Conservation (phyloP, 2,113 vertebrate genomes). For the Eptesicus fuscus region DNA sequence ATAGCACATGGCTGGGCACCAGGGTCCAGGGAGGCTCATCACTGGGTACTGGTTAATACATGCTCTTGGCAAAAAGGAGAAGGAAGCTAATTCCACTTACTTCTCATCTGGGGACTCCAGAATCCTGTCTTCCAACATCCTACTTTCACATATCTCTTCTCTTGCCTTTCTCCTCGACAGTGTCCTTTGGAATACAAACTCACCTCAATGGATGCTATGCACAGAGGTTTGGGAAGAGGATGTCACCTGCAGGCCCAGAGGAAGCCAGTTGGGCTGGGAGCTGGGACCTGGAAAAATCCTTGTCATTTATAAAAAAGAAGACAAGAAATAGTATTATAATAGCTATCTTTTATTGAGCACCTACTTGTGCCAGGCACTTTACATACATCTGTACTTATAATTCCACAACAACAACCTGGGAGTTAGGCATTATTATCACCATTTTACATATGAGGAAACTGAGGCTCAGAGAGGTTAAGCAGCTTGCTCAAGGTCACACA, state of each 20-base stretch:
- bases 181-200: background rate
- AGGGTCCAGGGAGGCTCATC: background rate
- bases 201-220: background rate
- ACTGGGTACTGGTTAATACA: background rate
- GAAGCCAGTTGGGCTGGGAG: background rate
- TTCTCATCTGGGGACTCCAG: background rate
- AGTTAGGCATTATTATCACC: constrained; percentile 58
- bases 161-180: background rate
- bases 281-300: background rate
- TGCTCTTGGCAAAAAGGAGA: background rate
- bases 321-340: background rate
- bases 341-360: constrained; percentile 72
- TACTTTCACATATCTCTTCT: background rate
- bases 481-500: constrained; percentile 34
- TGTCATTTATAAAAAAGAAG: constrained; percentile 13
- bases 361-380: constrained; percentile 67
- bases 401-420: constrained; percentile 36
- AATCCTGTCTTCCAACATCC: background rate
- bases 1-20: background rate
- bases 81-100: background rate
- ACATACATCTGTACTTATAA: constrained; percentile 52
- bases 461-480: constrained; percentile 39
- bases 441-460: constrained; percentile 35
- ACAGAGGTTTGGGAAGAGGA: background rate
- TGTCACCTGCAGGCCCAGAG: background rate